Base-by-base conservation (phyloP, 1,140 invertebrate species). In the Drosophila tristis region DNA sequence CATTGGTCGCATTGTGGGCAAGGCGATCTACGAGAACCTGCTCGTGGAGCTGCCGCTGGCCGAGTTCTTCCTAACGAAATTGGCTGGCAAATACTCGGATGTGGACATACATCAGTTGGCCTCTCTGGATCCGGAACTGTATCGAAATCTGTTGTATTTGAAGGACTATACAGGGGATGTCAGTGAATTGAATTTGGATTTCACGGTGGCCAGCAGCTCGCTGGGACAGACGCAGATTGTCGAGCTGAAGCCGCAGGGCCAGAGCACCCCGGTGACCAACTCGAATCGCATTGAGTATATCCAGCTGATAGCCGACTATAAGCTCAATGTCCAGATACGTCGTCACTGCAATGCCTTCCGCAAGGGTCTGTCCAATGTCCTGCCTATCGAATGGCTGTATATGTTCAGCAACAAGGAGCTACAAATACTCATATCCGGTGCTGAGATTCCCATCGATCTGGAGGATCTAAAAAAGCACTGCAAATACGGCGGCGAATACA, bases 221-320 rank as follows among this genome's bases (percentile, higher is more conserved):
- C 93, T 99, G 29, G 98, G 98, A 0, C 96, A 98, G 92, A 97
- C 97, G 29, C 95, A 96, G 91, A 93, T 97, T 53, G 95, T 97
- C 63, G 98, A 99, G 86, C 92, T 99, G 26, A 99, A 99, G 93
- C 95, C 96, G 2, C 95, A 96, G 71, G 98, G 98, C 8, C 93
- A 95, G 15, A 96, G 97, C 85, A 98, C 98, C 82, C 94, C 96
- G 5, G 98, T 99, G 0, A 99, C 96, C 2, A 95, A 96, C 75
- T 94, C 96, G 56, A 99, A 99, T 93, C 94, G 97, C 60, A 98
- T 99, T 90, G 98, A 99, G 92, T 99, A 99, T 90, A 98, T 99
- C 80, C 98, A 99, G 92, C 92, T 98, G 58, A 96, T 99, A 92
- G 98, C 98, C 2, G 97, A 99, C 93, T 99, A 98, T 80, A 98